Base-by-base conservation (phyloP, 2,888 invertebrate genomes). In the Scaptomyza parva region DNA sequence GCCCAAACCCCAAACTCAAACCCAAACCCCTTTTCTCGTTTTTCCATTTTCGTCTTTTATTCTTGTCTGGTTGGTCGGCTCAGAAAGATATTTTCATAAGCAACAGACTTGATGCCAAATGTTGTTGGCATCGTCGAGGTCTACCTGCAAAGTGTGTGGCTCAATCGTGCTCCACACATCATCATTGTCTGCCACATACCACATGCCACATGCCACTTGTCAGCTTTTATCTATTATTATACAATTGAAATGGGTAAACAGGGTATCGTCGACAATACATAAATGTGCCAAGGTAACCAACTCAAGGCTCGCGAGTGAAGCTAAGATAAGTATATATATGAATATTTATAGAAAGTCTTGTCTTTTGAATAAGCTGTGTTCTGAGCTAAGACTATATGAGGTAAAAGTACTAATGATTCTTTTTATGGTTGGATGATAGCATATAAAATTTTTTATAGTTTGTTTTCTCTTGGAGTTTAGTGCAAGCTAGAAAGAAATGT, bases 161-260 rank as follows among this genome's bases (percentile, higher is more conserved):
- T 66, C 78, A 78, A 63, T 76, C 83, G 79, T 57, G 52, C 44
- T 51, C 58, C 72, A 64, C 55, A 71, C 75, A 61, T 26, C 53
- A 24, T 30, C 30, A 30, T 20, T 30, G 20, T 30, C 69, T 37
- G 37, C 37, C 48, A 47, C 40, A 55, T 69, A 26, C 33, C 45
- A 45, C 37, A 55, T 68, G 61, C 54, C 53, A 65, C 65, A 66
- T 50, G 84, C 74, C 80, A 76, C 84, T 83, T 83, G 86, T 83
- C 84, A 74, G 88, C 68, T 70, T 72, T 78, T 70, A 81, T 81
- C 76, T 67, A 52, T 41, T 18, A 17, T 40, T 47, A 48, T 26
- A n/a, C 8, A 41, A 53, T 33, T 14, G 50, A 71, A 45, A 40
- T 50, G 30, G 22, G 17, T 18, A 39, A 53, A 45, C 35, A 37